Base-by-base conservation (phyloP, 2,888 invertebrate genomes). In the Globia sparganii region DNA sequence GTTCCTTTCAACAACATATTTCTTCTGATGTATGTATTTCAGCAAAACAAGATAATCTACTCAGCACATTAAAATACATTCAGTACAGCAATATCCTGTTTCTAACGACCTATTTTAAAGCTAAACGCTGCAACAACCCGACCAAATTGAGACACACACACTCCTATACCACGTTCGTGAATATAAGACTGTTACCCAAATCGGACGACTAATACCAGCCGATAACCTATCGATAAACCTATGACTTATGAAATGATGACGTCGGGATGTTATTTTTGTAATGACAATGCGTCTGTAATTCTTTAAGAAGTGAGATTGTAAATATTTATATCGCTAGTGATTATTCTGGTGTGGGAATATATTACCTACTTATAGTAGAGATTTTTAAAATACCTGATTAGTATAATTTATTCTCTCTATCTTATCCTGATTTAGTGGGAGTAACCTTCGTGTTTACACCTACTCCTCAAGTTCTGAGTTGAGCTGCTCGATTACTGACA, bases 171-270 rank as follows among this genome's bases (percentile, higher is more conserved):
- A 43, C 1, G 28, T 6, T 21, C 13, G 5, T 18, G 0, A 53
- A 9, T 37, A 15, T 0, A 34, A 8, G 0, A 18, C 3, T 37
- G n/a, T 13, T 69, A 40, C 31, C 1, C 15, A 79, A 86, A 75
- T 69, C 58, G 56, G 70, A 59, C 64, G 79, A 25, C 4, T 84
- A 46, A 59, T 83, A 71, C 4, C 70, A n/a, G 61, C 37, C 37
- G 87, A 87, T 87, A 87, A 81, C 87, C 83, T 77, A 18, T 46
- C 31, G 87, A 87, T 88, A 81, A 88, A 78, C 86, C 59, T 43
- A 15, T 73, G 78, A 78, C 87, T 72, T 84, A 61, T 76, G 78
- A 70, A 18, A 8, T 40, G 28, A 34, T 76, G 84, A 86, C 84
- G 86, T 76, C 49, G 37, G 31, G 25, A 37, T 85, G 71, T 68